A percentile compares a stretch with the other conserved stretches of the same genome.
These are phyloP conservation scores for Clepsis dumicolana DNA, from an alignment of 2,888 invertebrate genomes.

Conservation along the genomic window DNA sequence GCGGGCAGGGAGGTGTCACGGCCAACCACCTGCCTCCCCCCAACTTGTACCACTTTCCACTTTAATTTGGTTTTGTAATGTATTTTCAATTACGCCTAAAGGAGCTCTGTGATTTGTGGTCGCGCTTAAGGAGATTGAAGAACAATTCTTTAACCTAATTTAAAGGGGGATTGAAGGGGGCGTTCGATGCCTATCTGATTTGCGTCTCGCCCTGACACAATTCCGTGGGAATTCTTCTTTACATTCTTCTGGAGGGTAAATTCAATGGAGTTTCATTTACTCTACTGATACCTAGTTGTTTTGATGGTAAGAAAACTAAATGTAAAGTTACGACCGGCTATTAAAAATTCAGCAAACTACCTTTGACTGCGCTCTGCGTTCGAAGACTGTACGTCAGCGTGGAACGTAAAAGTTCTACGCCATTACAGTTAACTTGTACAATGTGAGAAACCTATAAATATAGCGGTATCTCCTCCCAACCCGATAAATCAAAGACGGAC, in stretches of 20 bases:
- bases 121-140: constrained; percentile 75
- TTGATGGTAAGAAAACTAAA: neutral
- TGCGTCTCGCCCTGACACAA: constrained; percentile 19
- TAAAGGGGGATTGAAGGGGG: constrained; percentile 60
- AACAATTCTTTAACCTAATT: constrained; percentile 78
- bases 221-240: constrained; percentile 35
- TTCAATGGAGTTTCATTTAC: neutral
- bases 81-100: constrained; percentile 86
- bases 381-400: constrained; percentile 18
- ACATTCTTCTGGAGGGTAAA: constrained; percentile 7
- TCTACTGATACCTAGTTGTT: neutral
- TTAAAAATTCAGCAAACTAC: constrained; percentile 24
- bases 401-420: constrained; percentile 32
- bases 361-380: neutral
- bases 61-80: constrained; percentile 87
- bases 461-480: constrained; percentile 44
- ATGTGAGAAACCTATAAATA: constrained; percentile 40
- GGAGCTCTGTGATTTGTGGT: constrained; percentile 83
- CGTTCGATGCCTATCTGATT: constrained; percentile 36
- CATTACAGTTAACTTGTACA: constrained; percentile 41
- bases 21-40: constrained; percentile 77
- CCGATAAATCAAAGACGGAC: constrained; percentile 49
- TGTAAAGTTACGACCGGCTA: neutral
- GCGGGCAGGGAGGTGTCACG: constrained; percentile 78
- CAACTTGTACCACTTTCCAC: constrained; percentile 85